phyloP scores from a whole-genome alignment of 2,113 vertebrate genomes.

The Petrocephalus zakoni region DNA sequence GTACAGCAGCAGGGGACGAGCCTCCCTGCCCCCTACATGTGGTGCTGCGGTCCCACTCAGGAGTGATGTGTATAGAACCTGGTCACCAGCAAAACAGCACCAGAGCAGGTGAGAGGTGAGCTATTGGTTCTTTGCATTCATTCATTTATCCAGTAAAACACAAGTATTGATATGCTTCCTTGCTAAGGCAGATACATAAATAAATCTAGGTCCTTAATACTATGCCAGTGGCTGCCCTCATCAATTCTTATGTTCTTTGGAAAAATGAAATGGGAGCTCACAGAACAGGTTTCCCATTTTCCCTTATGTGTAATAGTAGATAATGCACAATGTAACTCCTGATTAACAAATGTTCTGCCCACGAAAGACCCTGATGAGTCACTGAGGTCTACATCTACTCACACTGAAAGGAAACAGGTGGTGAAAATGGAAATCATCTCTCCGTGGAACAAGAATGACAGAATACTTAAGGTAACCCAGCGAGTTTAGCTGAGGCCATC shows the following conservation, averaged over 20 bases:
- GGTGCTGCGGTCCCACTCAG: background rate
- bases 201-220: background rate
- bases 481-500: background rate
- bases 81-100: background rate
- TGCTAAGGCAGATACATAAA: background rate
- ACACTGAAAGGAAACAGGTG: background rate
- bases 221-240: background rate
- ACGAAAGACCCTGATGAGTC: background rate
- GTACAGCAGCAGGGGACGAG: background rate
- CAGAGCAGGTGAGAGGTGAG: slow-evolving; percentile 18
- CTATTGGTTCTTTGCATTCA: background rate
- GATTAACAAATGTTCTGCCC: background rate
- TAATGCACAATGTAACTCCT: background rate
- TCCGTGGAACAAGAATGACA: slow-evolving; percentile 10
- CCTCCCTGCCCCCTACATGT: background rate
- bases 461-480: slow-evolving; percentile 25
- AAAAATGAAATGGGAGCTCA: background rate
- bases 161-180: background rate
- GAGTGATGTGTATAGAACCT: background rate
- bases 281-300: background rate
- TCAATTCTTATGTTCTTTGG: background rate
- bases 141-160: background rate
- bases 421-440: background rate
- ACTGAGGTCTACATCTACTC: background rate
- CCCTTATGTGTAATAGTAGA: background rate